These are phyloP conservation scores for Cavia aperea DNA, from an alignment of 2,113 vertebrate species.

Conservation along the genomic window DNA sequence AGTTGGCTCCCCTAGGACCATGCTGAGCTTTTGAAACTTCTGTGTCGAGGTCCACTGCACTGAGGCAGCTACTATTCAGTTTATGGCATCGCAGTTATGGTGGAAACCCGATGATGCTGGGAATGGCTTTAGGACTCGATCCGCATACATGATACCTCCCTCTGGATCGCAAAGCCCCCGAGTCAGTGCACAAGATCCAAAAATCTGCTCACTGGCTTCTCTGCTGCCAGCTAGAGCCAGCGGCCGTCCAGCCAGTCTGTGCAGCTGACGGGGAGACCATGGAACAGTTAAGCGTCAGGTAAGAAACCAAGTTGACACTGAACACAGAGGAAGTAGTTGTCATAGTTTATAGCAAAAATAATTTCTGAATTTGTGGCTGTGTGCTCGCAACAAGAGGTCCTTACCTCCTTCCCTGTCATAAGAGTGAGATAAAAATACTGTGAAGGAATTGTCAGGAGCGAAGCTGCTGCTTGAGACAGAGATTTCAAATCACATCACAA, in stretches of 20 bases:
- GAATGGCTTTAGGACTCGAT: constrained; percentile 34
- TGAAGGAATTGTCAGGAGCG: neutral
- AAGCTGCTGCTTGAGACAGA: neutral
- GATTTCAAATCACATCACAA: neutral
- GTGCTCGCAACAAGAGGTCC: neutral
- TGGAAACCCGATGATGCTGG: constrained; percentile 42
- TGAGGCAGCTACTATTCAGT: constrained; percentile 24
- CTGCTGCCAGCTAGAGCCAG: neutral
- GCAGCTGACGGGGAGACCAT: neutral
- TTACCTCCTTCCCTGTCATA: neutral
- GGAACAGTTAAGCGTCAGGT: constrained; percentile 5
- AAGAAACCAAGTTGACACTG: constrained; percentile 30
- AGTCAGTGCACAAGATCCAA: constrained; percentile 29
- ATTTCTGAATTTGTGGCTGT: neutral
- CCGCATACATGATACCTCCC: constrained; percentile 52
- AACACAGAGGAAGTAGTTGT: constrained; percentile 30
- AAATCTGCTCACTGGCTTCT: constrained; percentile 24
- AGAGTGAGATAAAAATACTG: neutral
- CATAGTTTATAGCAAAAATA: constrained; percentile 29
- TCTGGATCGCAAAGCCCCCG: constrained; percentile 22
- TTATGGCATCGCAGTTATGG: constrained; percentile 19
- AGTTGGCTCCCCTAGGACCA: neutral
- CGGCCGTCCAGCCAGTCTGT: neutral
- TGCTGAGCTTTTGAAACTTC: constrained; percentile 22
- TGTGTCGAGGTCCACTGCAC: neutral